Percentiles rank a stretch among this genome's conserved stretches.
phyloP scores from a whole-genome alignment of 2,888 invertebrate species.

The Sialis fuliginosa region DNA sequence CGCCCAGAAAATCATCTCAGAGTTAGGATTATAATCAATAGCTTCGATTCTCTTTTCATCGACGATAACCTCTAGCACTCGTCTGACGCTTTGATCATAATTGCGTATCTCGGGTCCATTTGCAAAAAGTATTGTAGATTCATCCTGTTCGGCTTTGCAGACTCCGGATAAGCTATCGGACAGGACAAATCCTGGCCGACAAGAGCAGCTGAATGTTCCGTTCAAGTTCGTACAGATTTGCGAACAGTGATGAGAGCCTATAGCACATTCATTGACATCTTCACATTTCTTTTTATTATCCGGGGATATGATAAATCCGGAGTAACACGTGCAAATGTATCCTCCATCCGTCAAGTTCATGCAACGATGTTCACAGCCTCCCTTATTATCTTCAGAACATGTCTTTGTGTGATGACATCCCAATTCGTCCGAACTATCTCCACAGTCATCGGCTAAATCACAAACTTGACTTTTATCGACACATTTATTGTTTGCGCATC shows the following conservation, averaged over 20 bases:
- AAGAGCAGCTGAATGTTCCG: slow-evolving; percentile 76
- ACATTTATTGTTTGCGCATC: slow-evolving; percentile 78
- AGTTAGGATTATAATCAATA: slow-evolving; percentile 71
- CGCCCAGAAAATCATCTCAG: slow-evolving; percentile 87
- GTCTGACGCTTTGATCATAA: slow-evolving; percentile 40
- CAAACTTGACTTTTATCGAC: slow-evolving; percentile 63
- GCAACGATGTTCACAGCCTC: slow-evolving; percentile 87
- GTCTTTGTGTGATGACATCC: slow-evolving; percentile 63
- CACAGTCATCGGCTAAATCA: slow-evolving; percentile 81
- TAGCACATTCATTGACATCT: slow-evolving; percentile 80
- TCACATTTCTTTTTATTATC: slow-evolving; percentile 68
- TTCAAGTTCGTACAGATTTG: slow-evolving; percentile 86
- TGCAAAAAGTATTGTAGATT: slow-evolving; percentile 53
- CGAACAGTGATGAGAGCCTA: slow-evolving; percentile 74
- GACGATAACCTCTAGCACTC: slow-evolving; percentile 58
- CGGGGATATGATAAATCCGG: slow-evolving; percentile 66
- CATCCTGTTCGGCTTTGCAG: slow-evolving; percentile 51
- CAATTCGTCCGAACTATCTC: slow-evolving; percentile 74
- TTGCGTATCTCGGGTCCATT: slow-evolving; percentile 79
- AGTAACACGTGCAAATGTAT: slow-evolving; percentile 80
- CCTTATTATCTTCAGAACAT: slow-evolving; percentile 38
- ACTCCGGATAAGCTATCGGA: slow-evolving; percentile 66
- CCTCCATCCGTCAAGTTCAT: slow-evolving; percentile 67
- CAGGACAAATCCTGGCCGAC: slow-evolving; percentile 63
- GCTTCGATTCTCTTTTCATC: slow-evolving; percentile 82